Conservation (phyloP, 2,888 invertebrate species). For the Hirtodrosophila trivittata region DNA sequence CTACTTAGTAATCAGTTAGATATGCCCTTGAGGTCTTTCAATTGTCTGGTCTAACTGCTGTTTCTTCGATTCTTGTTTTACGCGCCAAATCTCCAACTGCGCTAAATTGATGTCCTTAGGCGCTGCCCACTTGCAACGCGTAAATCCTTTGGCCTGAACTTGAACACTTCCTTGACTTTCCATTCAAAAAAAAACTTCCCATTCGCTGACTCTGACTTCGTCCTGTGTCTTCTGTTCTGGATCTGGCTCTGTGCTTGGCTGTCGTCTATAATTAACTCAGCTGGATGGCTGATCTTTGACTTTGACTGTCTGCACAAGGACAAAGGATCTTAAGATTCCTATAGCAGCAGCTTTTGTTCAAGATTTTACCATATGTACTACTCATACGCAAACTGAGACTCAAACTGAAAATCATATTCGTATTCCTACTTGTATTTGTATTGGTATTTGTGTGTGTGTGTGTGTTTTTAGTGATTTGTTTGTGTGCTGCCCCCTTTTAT, state of each 20-base stretch:
- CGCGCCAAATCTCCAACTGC: slow-evolving; percentile 62
- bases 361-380: slow-evolving; percentile 32
- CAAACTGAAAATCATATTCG: too few species aligned
- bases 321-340: slow-evolving; percentile 45
- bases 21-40: not conserved
- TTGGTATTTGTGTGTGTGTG: slow-evolving; percentile 5
- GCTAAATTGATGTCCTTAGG: slow-evolving; percentile 42
- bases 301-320: slow-evolving; percentile 74
- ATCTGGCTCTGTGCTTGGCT: slow-evolving; percentile 45
- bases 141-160: slow-evolving; percentile 30
- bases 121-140: slow-evolving; percentile 27
- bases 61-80: slow-evolving; percentile 10
- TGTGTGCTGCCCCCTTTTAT: slow-evolving; percentile 28
- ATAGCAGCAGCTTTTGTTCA: slow-evolving; percentile 58
- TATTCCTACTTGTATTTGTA: slow-evolving; percentile 1
- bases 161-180: slow-evolving; percentile 44
- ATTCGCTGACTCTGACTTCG: slow-evolving; percentile 20
- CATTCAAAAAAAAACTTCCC: slow-evolving; percentile 4
- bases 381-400: slow-evolving; percentile 1
- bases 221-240: slow-evolving; percentile 29
- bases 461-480: slow-evolving; percentile 28
- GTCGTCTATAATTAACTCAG: slow-evolving; percentile 76
- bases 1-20: slow-evolving; percentile 8
- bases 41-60: slow-evolving; percentile 4
- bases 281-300: slow-evolving; percentile 79